Evolutionary conservation across 2,797 vertebrate species (phyloP), one percentile per base, ranked within the genome.

Genomic region (Pantherophis alleghaniensis): DNA sequence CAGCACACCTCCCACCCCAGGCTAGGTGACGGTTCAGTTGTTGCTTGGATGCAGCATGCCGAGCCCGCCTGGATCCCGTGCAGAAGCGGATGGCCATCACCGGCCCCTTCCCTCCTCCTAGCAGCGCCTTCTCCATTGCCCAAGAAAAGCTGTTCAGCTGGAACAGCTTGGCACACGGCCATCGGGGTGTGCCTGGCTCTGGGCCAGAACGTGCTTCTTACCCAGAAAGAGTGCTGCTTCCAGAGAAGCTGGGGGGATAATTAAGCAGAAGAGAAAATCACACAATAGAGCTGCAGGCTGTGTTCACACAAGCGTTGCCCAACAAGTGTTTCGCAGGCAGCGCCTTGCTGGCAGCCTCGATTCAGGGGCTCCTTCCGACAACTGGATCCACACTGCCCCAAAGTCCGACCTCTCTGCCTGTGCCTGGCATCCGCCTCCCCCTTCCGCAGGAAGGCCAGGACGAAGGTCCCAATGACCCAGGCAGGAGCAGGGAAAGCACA

Each of bases 211-310:
- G 20, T 20, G 57, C 20, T 0, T 32, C 28, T 90, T 57, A 93
- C 24, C 93, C 89, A 79, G 51, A 90, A 59, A 87, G 91, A 93
- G 63, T 13, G 56, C 83, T 32, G 86, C 93, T 96, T 95, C 91
- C 93, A 95, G 94, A 63, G 89, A 94, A 92, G 47, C 91, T 53
- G 86, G 88, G 51, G 37, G 7, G 12, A 83, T 96, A 95, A 96
- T 96, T 96, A 95, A 96, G 93, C 51, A 61, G 91, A 88, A 93
- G 92, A 96, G 74, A 53, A 91, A 86, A 0, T 6, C 57, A 63
- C 61, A 66, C 12, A 61, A 87, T 83, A 93, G 92, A 47, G 5
- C 91, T 51, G 7, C 51, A 86, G 87, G 93, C 24, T 16, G 3
- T 18, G 12, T 32, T 55, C 12, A 7, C 55, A 88, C 91, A 59